These are phyloP conservation scores for Phaetusa simplex DNA, from an alignment of 2,113 vertebrate genomes.

Conservation along the genomic window DNA sequence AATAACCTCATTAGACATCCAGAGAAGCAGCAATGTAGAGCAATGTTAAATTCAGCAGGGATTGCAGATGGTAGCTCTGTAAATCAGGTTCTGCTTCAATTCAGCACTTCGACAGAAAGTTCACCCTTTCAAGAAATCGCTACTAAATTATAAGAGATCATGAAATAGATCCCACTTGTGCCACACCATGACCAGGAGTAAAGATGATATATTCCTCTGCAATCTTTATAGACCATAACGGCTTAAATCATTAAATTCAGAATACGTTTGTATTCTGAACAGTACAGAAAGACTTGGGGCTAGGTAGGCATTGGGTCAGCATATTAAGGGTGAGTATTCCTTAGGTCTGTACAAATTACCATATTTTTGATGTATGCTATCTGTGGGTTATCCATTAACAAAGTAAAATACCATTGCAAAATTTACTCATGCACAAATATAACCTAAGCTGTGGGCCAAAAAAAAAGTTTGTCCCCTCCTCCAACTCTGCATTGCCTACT, in stretches of 20 bases:
- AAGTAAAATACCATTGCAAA: not conserved
- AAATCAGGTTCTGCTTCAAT: not conserved
- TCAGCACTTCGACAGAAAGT: not conserved
- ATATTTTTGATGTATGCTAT: not conserved
- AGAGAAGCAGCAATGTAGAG: not conserved
- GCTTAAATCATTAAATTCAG: not conserved
- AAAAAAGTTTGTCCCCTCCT: not conserved
- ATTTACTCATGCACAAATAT: not conserved
- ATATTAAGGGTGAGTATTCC: not conserved
- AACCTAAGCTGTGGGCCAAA: not conserved
- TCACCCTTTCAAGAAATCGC: not conserved
- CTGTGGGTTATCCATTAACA: not conserved
- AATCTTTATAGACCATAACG: not conserved
- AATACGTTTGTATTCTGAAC: not conserved
- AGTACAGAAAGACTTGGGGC: not conserved
- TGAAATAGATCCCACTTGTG: not conserved
- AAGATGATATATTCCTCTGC: not conserved
- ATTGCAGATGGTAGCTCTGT: not conserved
- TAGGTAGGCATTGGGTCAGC: not conserved
- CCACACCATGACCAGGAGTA: not conserved
- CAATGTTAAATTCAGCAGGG: not conserved
- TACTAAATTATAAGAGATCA: not conserved
- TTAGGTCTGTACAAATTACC: not conserved
- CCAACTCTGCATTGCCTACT: not conserved
- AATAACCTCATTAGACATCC: constrained; percentile 19